Percentiles rank a stretch among this genome's conserved stretches.
These are phyloP conservation scores for Drosophila incognita DNA, from an alignment of 2,888 invertebrate species.

Conservation along the genomic window DNA sequence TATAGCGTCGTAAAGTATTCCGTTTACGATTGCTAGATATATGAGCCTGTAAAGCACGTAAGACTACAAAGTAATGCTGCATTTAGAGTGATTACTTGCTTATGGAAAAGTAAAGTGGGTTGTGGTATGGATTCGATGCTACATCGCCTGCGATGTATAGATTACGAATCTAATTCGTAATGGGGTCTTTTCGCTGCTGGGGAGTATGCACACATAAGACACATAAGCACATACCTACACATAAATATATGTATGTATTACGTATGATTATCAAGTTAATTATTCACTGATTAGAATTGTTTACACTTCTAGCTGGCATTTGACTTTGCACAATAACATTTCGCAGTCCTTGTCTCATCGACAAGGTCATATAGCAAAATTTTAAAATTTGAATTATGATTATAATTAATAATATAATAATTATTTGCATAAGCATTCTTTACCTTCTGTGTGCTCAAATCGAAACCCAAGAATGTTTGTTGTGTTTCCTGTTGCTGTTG, in stretches of 20 bases:
- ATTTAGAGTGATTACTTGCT: too few relatives aligned
- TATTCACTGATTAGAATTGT: slow-evolving; percentile 29
- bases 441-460: slow-evolving; percentile 94
- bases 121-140: background rate
- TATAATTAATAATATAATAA: background rate
- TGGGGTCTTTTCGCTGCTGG: background rate
- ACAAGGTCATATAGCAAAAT: background rate
- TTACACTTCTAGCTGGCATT: background rate
- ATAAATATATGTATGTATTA: background rate
- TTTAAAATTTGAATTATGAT: background rate
- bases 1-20: background rate
- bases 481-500: slow-evolving; percentile 49
- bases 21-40: background rate
- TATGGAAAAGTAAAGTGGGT: too few relatives aligned
- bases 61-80: too few relatives aligned
- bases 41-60: too few relatives aligned
- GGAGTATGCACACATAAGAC: background rate
- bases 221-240: background rate
- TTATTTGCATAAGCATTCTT: slow-evolving; percentile 3
- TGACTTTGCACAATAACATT: slow-evolving; percentile 54
- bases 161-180: background rate
- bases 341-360: background rate
- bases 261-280: slow-evolving; percentile 19
- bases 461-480: slow-evolving; percentile 91
- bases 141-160: background rate